Conservation (phyloP, 2,888 invertebrate genomes). For the Ischnus inquisitorius region DNA sequence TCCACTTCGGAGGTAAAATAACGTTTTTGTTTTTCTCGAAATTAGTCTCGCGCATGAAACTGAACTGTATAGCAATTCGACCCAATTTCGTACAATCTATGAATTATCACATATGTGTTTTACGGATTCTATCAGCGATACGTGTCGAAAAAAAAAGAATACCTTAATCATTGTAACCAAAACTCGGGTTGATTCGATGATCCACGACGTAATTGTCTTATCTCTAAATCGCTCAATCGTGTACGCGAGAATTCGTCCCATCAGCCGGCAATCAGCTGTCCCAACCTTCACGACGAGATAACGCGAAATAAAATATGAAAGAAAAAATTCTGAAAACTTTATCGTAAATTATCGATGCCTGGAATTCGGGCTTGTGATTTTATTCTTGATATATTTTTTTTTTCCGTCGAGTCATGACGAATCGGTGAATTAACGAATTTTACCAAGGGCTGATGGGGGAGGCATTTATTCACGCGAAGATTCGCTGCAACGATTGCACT, state of each 20-base stretch:
- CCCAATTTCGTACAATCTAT: not conserved
- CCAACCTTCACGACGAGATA: not conserved
- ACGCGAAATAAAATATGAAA: not conserved
- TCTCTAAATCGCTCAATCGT: not conserved
- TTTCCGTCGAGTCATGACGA: not conserved
- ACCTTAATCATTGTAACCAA: not conserved
- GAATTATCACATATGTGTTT: not conserved
- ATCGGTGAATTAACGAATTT: slow-evolving; percentile 1
- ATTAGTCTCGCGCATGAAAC: not conserved
- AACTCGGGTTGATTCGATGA: not conserved
- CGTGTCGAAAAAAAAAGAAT: not conserved
- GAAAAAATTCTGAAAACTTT: slow-evolving; percentile 4
- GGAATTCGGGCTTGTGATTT: not conserved
- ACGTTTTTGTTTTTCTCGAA: not conserved
- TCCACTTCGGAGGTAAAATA: slow-evolving; percentile 7
- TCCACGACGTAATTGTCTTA: not conserved
- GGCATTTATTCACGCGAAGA: not conserved
- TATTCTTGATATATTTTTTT: not conserved
- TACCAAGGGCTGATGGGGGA: not conserved
- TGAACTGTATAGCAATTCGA: not conserved
- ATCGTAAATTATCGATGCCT: not conserved
- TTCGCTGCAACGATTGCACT: slow-evolving; percentile 57
- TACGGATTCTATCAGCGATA: not conserved
- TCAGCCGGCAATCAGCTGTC: not conserved
- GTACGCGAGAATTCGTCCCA: not conserved